phyloP scores from a whole-genome alignment of 1,140 invertebrate species.

The Conus ventricosus region DNA sequence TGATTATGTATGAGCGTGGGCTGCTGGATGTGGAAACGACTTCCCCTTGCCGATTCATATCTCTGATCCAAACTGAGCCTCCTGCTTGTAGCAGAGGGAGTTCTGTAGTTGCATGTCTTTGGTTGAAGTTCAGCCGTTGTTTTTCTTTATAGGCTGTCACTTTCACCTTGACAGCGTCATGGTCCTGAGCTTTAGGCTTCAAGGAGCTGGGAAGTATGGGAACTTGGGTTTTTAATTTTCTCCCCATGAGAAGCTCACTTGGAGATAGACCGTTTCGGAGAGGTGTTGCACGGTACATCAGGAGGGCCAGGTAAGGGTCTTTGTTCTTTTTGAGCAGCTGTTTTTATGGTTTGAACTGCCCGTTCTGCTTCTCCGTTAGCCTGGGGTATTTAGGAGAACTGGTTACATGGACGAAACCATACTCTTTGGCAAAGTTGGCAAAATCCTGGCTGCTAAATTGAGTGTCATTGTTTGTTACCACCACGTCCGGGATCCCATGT shows the following conservation, averaged over 20 bases:
- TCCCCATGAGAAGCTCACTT: slow-evolving; percentile 49
- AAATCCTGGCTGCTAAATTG: not conserved
- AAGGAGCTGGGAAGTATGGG: slow-evolving; percentile 16
- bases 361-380: no score
- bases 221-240: slow-evolving; percentile 40
- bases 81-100: not conserved
- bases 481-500: no score
- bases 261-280: slow-evolving; percentile 39
- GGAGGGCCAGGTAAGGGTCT: slow-evolving; percentile 42
- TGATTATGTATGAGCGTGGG: slow-evolving; percentile 27
- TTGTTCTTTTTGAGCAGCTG: no score
- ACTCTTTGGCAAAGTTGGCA: slow-evolving; percentile 42
- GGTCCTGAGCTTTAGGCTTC: slow-evolving; percentile 9
- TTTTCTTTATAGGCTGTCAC: slow-evolving; percentile 14
- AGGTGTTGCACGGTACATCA: slow-evolving; percentile 42
- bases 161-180: not conserved
- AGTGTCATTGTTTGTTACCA: no score
- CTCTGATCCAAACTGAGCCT: slow-evolving; percentile 26
- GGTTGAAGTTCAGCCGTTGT: not conserved
- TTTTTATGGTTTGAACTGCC: no score
- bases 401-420: slow-evolving; percentile 4
- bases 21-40: not conserved
- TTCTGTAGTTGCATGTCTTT: slow-evolving; percentile 15
- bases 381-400: no score
- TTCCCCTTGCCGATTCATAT: not conserved